These are phyloP conservation scores for Scomber japonicus DNA, from an alignment of 2,113 vertebrate genomes.

Conservation along the genomic window DNA sequence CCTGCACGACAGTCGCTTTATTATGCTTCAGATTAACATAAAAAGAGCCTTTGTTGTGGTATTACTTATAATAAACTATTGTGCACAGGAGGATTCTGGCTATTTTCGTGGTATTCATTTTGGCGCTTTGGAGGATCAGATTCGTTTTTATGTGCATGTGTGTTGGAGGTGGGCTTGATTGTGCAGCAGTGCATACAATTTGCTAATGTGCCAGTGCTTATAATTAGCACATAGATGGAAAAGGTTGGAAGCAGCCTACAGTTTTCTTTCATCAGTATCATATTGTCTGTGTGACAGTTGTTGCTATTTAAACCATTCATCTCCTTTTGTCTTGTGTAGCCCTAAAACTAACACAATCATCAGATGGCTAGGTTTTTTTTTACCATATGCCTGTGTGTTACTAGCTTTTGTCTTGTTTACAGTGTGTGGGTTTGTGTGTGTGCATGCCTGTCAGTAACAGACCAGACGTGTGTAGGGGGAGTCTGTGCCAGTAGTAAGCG, in stretches of 20 bases:
- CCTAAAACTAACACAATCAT: neutral
- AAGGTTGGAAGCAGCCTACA: neutral
- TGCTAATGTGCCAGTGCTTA: slow-evolving; percentile 44
- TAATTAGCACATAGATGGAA: slow-evolving; percentile 45
- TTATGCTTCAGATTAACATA: slow-evolving; percentile 52
- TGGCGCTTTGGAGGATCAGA: slow-evolving; percentile 35
- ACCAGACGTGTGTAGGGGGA: slow-evolving; percentile 42
- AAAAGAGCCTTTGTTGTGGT: slow-evolving; percentile 47
- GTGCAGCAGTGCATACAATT: slow-evolving; percentile 48
- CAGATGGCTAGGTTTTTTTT: slow-evolving; percentile 30
- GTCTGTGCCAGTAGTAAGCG: slow-evolving; percentile 64
- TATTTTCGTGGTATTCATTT: slow-evolving; percentile 33
- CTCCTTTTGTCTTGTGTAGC: neutral
- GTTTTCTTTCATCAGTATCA: neutral
- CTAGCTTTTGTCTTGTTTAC: slow-evolving; percentile 62
- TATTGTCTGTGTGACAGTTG: neutral
- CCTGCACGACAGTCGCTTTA: slow-evolving; percentile 13
- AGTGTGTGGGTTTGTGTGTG: slow-evolving; percentile 46
- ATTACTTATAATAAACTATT: slow-evolving; percentile 43
- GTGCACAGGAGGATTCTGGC: slow-evolving; percentile 5
- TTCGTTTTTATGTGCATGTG: slow-evolving; percentile 34
- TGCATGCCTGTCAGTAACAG: slow-evolving; percentile 48
- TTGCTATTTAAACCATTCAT: neutral
- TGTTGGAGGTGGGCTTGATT: slow-evolving; percentile 39
- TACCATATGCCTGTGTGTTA: slow-evolving; percentile 3